Base-by-base conservation (phyloP, 37 sponge, comb jelly and placozoan species). In the Bolinopsis microptera region DNA sequence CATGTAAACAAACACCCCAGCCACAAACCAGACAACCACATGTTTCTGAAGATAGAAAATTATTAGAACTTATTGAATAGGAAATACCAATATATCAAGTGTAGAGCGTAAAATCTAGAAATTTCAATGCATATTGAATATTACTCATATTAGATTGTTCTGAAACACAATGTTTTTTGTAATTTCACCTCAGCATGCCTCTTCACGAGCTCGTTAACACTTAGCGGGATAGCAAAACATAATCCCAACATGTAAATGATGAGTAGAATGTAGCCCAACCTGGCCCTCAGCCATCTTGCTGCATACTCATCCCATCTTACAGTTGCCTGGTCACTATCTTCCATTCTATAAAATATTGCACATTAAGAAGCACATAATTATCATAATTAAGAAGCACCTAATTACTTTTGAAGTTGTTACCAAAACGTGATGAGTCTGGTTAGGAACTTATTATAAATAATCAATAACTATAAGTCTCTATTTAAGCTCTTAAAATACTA, bases 11-110 rank as follows among this genome's bases (percentile, higher is more conserved):
- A 96, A 96, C 23, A 98, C 23, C 23, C 96, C 97, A 0, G 96
- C 97, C 35, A 96, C 94, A 93, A 98, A 98, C 97, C 97, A 98
- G n/a, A 94, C 97, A 9, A 92, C 83, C 34, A 94, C 90, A 76
- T 92, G 94, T 33, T 61, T 38, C 83, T 92, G 76, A 0, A 93
- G 80, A 25, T 35, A 18, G 61, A 35, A 77, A 77, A n/a, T 22
- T 5, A 70, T 5, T 70, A 26, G 21, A 28, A 9, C 68, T 61
- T 61, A 18, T 61, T 61, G 16, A 9, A 9, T 18, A 21, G 68
- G 18, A 61, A 21, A 21, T 9, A 9, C 9, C 16, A 61, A 61
- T 61, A 61, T n/a, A 61, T 61, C 16, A 61, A 61, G n/a, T n/a
- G n/a, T n/a, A n/a, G n/a, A n/a, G n/a, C n/a, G n/a, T n/a, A n/a